phyloP scores from a whole-genome alignment of 2,113 vertebrate genomes.

The Heterochromis multidens region DNA sequence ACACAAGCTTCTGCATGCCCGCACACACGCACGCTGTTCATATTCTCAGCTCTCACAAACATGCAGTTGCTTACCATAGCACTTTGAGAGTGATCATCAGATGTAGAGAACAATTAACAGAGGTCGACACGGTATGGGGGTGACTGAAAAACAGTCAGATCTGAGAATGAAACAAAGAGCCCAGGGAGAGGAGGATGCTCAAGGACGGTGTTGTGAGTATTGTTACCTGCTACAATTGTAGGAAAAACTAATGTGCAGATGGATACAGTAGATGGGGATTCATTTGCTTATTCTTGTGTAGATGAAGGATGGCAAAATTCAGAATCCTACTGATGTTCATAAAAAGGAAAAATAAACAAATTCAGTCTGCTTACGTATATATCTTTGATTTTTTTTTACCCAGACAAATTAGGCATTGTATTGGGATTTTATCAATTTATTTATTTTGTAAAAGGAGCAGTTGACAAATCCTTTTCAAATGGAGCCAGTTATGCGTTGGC shows the following conservation, averaged over 20 bases:
- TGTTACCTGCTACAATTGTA: slow-evolving; percentile 16
- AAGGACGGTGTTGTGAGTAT: slow-evolving; percentile 27
- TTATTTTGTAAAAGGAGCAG: not conserved
- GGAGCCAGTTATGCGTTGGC: not conserved
- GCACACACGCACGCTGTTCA: not conserved
- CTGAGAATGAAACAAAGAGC: slow-evolving; percentile 51
- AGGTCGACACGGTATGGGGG: slow-evolving; percentile 29
- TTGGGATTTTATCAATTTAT: not conserved
- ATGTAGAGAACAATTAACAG: slow-evolving; percentile 63
- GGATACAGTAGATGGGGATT: slow-evolving; percentile 22
- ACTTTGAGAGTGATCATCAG: slow-evolving; percentile 47
- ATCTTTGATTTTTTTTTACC: not conserved
- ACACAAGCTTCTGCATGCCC: not conserved
- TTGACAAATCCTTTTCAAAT: not conserved
- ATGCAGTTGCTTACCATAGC: slow-evolving; percentile 47
- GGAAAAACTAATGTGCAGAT: slow-evolving; percentile 15
- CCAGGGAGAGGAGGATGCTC: slow-evolving; percentile 11
- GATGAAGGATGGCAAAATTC: slow-evolving; percentile 1
- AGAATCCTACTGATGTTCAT: not conserved
- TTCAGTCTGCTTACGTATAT: not conserved
- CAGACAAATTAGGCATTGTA: not conserved
- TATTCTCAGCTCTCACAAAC: slow-evolving; percentile 47
- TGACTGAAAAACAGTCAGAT: slow-evolving; percentile 49
- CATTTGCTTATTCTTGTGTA: slow-evolving; percentile 11
- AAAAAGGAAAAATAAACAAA: not conserved